Conservation (phyloP, 2,113 vertebrate genomes). For the Pyrgilauda ruficollis region DNA sequence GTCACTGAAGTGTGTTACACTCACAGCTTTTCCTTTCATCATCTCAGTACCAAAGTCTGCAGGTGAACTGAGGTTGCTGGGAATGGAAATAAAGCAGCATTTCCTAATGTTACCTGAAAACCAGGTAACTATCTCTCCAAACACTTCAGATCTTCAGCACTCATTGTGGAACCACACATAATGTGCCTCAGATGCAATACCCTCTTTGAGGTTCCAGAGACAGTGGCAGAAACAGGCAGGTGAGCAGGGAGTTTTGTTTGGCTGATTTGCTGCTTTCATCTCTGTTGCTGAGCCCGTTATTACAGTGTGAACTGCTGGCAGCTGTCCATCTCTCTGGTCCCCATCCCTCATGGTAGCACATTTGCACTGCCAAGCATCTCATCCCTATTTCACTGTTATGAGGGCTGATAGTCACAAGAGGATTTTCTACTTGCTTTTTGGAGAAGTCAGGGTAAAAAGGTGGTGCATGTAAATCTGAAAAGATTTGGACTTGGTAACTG, state of each 20-base stretch:
- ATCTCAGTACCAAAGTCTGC: background rate
- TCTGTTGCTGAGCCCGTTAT: background rate
- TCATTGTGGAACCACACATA: background rate
- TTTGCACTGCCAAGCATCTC: background rate
- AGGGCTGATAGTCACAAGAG: background rate
- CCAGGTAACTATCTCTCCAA: background rate
- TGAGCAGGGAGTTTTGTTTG: background rate
- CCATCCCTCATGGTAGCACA: fast-evolving
- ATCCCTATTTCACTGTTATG: fast-evolving
- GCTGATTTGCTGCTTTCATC: background rate
- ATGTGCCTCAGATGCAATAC: background rate
- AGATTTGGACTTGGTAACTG: background rate
- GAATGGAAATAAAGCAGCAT: background rate
- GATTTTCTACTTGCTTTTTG: background rate
- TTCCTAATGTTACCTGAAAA: background rate
- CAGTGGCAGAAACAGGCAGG: background rate
- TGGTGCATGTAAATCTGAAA: background rate
- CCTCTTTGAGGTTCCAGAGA: background rate
- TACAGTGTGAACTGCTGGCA: background rate
- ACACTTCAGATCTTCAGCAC: background rate
- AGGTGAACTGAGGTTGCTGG: background rate
- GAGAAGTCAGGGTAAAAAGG: background rate
- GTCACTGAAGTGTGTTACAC: background rate
- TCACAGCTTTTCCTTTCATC: constrained; percentile 16
- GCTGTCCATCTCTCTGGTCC: background rate